Evolutionary conservation across 1,140 invertebrate genomes (phyloP).

Genomic region (Gonatopus flavifemur): DNA sequence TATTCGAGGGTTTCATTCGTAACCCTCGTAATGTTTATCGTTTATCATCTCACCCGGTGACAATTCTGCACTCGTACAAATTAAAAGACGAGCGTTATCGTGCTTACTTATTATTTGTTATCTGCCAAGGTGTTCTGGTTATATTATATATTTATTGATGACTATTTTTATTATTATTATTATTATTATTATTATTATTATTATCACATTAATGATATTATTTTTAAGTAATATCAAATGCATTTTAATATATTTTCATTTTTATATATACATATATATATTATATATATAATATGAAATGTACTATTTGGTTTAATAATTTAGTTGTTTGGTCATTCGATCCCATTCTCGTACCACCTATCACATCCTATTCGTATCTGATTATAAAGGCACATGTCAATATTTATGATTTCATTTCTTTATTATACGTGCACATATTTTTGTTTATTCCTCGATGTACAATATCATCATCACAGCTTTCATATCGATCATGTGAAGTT

Average conservation of each 20-base stretch:
- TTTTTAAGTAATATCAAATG: constrained; percentile 56
- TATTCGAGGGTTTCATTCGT: no score
- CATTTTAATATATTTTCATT: constrained; percentile 61
- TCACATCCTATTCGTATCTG: constrained; percentile 53
- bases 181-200: constrained; percentile 42
- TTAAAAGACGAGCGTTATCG: constrained; percentile 44
- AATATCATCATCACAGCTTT: not conserved
- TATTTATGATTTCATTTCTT: no score
- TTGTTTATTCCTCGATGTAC: no score
- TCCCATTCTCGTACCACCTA: constrained; percentile 37
- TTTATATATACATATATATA: constrained; percentile 58
- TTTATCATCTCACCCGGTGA: constrained; percentile 21
- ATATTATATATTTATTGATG: constrained; percentile 58
- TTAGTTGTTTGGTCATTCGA: constrained; percentile 51
- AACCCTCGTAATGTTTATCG: no score
- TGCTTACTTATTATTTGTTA: constrained; percentile 59
- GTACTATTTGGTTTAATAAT: constrained; percentile 60
- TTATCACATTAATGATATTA: constrained; percentile 46
- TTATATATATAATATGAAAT: constrained; percentile 58
- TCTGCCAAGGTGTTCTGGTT: constrained; percentile 58
- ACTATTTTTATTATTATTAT: constrained; percentile 45
- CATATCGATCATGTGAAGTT: not conserved
- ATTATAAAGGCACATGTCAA: no score
- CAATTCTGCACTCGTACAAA: constrained; percentile 22
- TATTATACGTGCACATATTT: no score